phyloP scores from a whole-genome alignment of 1,140 invertebrate genomes.

The Solenopsis fugax region DNA sequence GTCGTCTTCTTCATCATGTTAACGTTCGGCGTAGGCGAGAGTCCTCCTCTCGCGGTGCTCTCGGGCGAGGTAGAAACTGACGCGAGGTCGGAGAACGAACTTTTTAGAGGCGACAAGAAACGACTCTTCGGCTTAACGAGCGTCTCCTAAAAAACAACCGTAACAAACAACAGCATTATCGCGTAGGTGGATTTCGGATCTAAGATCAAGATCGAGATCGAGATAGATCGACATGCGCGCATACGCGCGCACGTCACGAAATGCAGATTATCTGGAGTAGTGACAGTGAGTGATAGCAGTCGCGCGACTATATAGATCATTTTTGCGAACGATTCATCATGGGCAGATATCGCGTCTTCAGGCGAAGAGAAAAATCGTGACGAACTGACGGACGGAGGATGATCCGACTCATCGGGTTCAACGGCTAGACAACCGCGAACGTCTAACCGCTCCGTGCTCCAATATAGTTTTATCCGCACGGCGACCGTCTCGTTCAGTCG shows the following conservation, averaged over 20 bases:
- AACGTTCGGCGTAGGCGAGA: background rate
- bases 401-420: conserved; percentile 30
- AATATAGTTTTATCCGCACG: conserved; percentile 49
- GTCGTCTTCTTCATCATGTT: conserved; percentile 29
- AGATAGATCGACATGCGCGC: background rate
- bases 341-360: background rate
- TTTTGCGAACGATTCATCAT: background rate
- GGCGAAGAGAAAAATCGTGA: background rate
- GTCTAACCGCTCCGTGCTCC: background rate
- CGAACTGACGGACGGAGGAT: background rate
- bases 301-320: background rate
- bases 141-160: background rate
- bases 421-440: conserved; percentile 25
- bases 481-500: conserved; percentile 26
- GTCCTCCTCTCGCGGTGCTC: background rate
- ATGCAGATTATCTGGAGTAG: conserved; percentile 21
- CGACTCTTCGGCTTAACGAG: background rate
- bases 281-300: conserved; percentile 23
- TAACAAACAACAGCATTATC: background rate
- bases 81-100: background rate
- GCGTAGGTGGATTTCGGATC: background rate
- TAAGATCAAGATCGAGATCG: background rate
- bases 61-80: background rate
- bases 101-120: background rate
- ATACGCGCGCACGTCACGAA: background rate